These are phyloP conservation scores for Aphaenogaster floridana DNA, from an alignment of 1,140 invertebrate species.

Conservation along the genomic window DNA sequence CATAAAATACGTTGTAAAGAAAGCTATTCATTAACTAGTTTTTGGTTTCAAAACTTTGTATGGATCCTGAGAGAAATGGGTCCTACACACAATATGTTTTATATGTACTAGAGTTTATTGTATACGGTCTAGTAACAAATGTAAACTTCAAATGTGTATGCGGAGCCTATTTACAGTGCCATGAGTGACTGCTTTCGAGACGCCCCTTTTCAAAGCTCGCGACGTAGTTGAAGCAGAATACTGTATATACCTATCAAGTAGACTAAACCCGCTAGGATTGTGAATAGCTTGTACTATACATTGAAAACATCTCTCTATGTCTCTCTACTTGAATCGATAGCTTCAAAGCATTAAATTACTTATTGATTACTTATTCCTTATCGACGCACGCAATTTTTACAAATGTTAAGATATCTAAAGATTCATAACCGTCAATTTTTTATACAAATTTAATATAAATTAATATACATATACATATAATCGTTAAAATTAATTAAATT, in stretches of 20 bases:
- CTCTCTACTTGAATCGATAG: neutral
- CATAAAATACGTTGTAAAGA: neutral
- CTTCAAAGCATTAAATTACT: slow-evolving; percentile 4
- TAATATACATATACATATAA: neutral
- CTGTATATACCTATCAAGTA: slow-evolving; percentile 8
- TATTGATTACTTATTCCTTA: neutral
- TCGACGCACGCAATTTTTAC: neutral
- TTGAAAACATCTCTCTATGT: neutral
- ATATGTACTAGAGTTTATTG: neutral
- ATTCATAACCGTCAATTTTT: neutral
- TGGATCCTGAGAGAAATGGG: neutral
- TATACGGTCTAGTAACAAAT: slow-evolving; percentile 26
- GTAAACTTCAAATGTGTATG: slow-evolving; percentile 27
- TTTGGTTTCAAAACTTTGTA: neutral
- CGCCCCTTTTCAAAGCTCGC: slow-evolving; percentile 12
- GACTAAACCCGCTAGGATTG: neutral
- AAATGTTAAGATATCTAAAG: neutral
- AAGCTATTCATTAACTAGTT: neutral
- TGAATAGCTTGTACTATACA: slow-evolving; percentile 15
- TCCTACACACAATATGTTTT: neutral
- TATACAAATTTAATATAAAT: neutral
- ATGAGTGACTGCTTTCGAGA: slow-evolving; percentile 30
- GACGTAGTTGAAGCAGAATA: neutral
- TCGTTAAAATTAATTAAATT: slow-evolving; percentile 13
- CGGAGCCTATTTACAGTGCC: slow-evolving; percentile 12